These are phyloP conservation scores for Ranitomeya variabilis DNA, from an alignment of 2,113 vertebrate genomes.

Conservation along the genomic window DNA sequence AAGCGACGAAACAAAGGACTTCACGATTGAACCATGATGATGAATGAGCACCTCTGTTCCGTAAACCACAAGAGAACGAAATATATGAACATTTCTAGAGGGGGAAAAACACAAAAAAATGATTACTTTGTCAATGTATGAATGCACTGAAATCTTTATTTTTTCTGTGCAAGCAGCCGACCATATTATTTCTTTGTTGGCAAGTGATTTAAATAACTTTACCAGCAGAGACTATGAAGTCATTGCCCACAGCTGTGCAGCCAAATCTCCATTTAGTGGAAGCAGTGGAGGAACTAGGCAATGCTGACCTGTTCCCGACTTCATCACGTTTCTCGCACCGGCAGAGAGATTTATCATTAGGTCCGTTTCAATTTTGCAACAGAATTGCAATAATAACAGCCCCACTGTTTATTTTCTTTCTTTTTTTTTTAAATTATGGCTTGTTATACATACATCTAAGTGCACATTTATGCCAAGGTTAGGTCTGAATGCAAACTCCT, in stretches of 20 bases:
- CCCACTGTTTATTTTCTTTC: conserved; percentile 41
- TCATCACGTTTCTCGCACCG: background rate
- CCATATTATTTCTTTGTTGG: conserved; percentile 37
- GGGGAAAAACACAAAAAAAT: conserved; percentile 36
- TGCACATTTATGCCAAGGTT: conserved; percentile 28
- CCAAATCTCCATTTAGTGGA: conserved; percentile 38
- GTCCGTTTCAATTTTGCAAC: conserved; percentile 44
- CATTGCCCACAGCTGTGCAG: conserved; percentile 51
- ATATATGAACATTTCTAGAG: conserved; percentile 36
- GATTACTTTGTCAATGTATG: conserved; percentile 48
- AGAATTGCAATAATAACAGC: conserved; percentile 39
- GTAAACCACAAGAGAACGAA: conserved; percentile 23
- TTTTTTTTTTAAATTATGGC: conserved; percentile 41
- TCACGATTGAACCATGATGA: conserved; percentile 25
- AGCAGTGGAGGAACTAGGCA: conserved; percentile 32
- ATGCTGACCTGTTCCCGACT: conserved; percentile 29
- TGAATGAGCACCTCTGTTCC: conserved; percentile 22
- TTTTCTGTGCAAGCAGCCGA: conserved; percentile 16
- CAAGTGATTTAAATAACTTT: conserved; percentile 50
- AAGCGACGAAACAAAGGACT: conserved; percentile 29
- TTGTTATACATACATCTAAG: conserved; percentile 32
- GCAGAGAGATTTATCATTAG: conserved; percentile 51
- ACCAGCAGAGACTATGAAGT: conserved; percentile 46
- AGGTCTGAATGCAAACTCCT: background rate
- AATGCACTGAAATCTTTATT: conserved; percentile 42